phyloP scores from a whole-genome alignment of 2,888 invertebrate genomes.

The Drosophila lutescens region DNA sequence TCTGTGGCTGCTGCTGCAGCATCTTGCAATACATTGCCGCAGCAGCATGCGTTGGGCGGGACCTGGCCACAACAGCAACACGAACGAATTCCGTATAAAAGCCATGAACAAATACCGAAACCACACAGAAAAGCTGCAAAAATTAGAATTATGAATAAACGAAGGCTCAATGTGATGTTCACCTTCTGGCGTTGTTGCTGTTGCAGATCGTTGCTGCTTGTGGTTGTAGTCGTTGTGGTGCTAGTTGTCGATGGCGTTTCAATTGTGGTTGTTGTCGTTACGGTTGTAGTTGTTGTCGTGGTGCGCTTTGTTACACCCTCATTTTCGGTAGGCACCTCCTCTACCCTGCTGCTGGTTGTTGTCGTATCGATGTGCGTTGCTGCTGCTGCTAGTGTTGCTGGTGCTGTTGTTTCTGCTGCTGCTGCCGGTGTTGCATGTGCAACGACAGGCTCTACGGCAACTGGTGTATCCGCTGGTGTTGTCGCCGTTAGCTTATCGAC shows the following conservation, averaged over 20 bases:
- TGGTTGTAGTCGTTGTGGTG: constrained; percentile 59
- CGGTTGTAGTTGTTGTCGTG: constrained; percentile 78
- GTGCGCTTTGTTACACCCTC: constrained; percentile 66
- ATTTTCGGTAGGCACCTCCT: constrained; percentile 49
- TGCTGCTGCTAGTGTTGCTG: constrained; percentile 9
- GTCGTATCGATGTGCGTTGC: constrained; percentile 43
- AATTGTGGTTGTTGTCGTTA: constrained; percentile 77
- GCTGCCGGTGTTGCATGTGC: constrained; percentile 1
- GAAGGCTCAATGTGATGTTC: constrained; percentile 84
- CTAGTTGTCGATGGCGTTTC: constrained; percentile 64
- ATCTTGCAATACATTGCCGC: constrained; percentile 33
- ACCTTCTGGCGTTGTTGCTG: constrained; percentile 82
- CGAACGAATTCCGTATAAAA: constrained; percentile 77
- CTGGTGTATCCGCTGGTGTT: constrained; percentile 30
- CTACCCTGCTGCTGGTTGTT: constrained; percentile 56
- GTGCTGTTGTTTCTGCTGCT: constrained; percentile 15
- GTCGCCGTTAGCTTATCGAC: constrained; percentile 60
- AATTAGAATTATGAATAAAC: constrained; percentile 82
- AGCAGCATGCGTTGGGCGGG: constrained; percentile 43
- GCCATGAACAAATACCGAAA: constrained; percentile 84
- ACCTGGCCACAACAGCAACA: constrained; percentile 62
- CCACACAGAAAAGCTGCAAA: constrained; percentile 84
- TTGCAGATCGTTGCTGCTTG: constrained; percentile 55
- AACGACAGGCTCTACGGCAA: constrained; percentile 17
- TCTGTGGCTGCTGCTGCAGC: constrained; percentile 32